phyloP scores from a whole-genome alignment of 2,113 vertebrate species.

The Oryzias celebensis region DNA sequence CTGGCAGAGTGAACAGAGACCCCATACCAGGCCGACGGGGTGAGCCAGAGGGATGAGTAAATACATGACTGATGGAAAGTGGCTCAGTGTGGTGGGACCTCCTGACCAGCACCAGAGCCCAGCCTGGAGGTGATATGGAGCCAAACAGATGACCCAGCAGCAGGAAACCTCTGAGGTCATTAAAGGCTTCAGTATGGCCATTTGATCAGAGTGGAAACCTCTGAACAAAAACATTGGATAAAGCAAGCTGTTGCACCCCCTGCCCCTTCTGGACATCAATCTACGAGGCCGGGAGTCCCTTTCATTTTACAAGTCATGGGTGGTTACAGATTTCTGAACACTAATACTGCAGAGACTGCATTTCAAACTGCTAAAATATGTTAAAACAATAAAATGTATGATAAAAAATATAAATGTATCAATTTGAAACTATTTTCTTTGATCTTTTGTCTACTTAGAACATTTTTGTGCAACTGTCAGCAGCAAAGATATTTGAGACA shows the following conservation, averaged over 20 bases:
- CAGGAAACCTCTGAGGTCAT: constrained; percentile 61
- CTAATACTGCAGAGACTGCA: too few species aligned
- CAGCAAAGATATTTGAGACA: too few species aligned
- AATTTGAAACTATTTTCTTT: too few species aligned
- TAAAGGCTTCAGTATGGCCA: constrained; percentile 60
- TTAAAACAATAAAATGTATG: too few species aligned
- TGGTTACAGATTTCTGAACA: constrained; percentile 14
- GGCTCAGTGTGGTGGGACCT: constrained; percentile 49
- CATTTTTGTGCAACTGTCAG: too few species aligned
- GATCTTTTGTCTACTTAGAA: too few species aligned
- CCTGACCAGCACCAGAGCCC: constrained; percentile 57
- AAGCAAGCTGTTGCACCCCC: constrained; percentile 59
- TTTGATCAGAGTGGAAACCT: constrained; percentile 70
- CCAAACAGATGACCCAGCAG: constrained; percentile 64
- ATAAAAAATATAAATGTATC: too few species aligned
- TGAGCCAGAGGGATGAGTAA: constrained; percentile 71
- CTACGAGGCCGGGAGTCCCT: constrained; percentile 62
- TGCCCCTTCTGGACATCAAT: constrained; percentile 61
- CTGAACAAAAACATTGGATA: constrained; percentile 60
- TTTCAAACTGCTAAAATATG: too few species aligned
- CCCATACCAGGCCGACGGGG: constrained; percentile 58
- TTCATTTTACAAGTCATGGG: constrained; percentile 63
- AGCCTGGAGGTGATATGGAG: constrained; percentile 59
- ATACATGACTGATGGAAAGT: constrained; percentile 67
- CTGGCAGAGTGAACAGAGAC: constrained; percentile 74